Evolutionary conservation across 2,888 invertebrate species (phyloP).

Genomic region (Trileptium ribeirensis): DNA sequence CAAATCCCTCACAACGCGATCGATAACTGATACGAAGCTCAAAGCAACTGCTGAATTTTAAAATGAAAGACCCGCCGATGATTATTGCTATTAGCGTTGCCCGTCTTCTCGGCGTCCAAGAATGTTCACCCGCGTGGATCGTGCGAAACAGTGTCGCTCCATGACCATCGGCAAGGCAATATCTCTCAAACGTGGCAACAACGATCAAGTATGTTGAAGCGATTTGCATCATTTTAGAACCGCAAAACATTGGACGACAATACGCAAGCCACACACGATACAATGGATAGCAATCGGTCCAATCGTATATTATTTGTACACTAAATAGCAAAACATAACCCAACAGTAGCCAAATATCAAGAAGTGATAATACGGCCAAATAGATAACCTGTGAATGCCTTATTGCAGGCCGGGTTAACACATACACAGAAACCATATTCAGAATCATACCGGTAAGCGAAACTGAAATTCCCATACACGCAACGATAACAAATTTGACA

Average conservation of each 20-base stretch:
- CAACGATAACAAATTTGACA: neutral
- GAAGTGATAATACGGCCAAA: neutral
- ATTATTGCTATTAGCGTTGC: neutral
- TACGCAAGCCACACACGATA: slow-evolving; percentile 34
- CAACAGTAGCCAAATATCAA: neutral
- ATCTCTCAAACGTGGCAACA: slow-evolving; percentile 41
- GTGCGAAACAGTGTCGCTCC: neutral
- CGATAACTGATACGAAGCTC: neutral
- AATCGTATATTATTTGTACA: neutral
- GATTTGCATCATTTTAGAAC: slow-evolving; percentile 39
- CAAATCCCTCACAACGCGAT: slow-evolving; percentile 7
- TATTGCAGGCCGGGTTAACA: neutral
- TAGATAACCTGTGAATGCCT: neutral
- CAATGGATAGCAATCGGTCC: neutral
- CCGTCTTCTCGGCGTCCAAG: neutral
- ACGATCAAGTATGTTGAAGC: slow-evolving; percentile 40
- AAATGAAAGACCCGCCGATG: neutral
- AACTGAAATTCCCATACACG: neutral
- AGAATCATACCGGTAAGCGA: neutral
- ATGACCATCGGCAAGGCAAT: neutral
- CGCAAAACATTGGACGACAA: slow-evolving; percentile 38
- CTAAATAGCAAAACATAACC: slow-evolving; percentile 3
- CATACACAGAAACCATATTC: neutral
- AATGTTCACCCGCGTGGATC: neutral
- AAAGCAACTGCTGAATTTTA: neutral